Evolutionary conservation across 2,797 vertebrate species (phyloP).

Genomic region (Macrochelys suwanniensis): DNA sequence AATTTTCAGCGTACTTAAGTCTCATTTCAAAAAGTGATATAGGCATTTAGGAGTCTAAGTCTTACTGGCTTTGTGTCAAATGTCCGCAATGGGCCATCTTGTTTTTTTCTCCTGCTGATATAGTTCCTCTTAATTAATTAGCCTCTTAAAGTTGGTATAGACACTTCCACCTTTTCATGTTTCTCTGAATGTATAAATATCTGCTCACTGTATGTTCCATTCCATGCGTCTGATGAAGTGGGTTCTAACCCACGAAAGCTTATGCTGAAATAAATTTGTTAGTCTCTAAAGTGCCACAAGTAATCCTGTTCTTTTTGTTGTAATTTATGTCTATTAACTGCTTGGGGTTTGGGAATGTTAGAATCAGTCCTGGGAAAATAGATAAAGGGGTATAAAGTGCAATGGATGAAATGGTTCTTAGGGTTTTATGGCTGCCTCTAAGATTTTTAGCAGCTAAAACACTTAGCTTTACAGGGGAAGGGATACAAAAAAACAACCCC

Average conservation of each 20-base stretch:
- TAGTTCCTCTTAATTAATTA: too few species aligned
- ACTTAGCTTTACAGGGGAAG: background rate
- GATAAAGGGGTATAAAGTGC: background rate
- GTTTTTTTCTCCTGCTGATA: too few species aligned
- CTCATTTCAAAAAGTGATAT: background rate
- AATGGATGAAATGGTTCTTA: background rate
- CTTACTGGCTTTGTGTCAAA: too few species aligned
- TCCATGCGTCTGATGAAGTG: too few species aligned
- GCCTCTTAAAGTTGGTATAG: too few species aligned
- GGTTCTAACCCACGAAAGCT: too few species aligned
- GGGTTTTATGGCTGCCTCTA: background rate
- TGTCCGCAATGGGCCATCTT: too few species aligned
- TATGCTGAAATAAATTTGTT: too few species aligned
- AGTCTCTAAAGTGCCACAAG: too few species aligned
- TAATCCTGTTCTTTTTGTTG: background rate
- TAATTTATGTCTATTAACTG: slow-evolving; percentile 41
- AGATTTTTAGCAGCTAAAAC: slow-evolving; percentile 6
- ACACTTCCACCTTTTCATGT: too few species aligned
- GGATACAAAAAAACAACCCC: background rate
- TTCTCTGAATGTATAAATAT: too few species aligned
- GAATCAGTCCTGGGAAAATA: background rate
- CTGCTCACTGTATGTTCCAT: too few species aligned
- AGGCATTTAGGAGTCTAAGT: background rate
- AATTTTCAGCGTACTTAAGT: background rate
- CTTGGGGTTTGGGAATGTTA: slow-evolving; percentile 14